phyloP scores from a whole-genome alignment of 1,140 invertebrate species.

The Pseudomyrmex pallidus region DNA sequence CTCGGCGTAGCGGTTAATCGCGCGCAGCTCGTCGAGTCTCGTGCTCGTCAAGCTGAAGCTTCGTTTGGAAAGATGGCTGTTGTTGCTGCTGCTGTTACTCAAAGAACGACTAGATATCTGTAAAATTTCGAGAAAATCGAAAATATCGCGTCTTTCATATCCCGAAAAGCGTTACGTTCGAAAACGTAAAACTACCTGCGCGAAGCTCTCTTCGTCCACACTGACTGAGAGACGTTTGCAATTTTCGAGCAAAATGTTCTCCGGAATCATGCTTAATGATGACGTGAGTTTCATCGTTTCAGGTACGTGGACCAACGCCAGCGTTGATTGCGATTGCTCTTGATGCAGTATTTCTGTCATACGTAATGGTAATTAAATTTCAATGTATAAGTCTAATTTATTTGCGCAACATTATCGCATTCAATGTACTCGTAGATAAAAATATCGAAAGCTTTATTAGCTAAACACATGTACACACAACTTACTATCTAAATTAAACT shows the following conservation, averaged over 20 bases:
- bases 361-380: conserved; percentile 43
- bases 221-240: conserved; percentile 94
- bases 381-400: no score
- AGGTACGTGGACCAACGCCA: conserved; percentile 89
- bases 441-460: not conserved
- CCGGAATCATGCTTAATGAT: conserved; percentile 92
- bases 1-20: conserved; percentile 95
- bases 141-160: no score
- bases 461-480: conserved; percentile 31
- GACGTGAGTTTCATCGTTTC: conserved; percentile 85
- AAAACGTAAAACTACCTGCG: conserved; percentile 87
- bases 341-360: conserved; percentile 87
- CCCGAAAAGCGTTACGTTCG: not conserved
- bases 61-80: conserved; percentile 87
- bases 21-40: conserved; percentile 93
- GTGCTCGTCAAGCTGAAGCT: conserved; percentile 63
- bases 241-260: conserved; percentile 93
- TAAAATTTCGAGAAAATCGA: conserved; percentile 25
- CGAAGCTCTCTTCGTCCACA: conserved; percentile 92
- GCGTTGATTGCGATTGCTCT: conserved; percentile 95
- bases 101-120: conserved; percentile 88
- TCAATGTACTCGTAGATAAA: not conserved
- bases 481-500: conserved; percentile 92
- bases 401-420: not conserved
- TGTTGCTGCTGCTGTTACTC: conserved; percentile 87